These are phyloP conservation scores for Camponotus fellah DNA, from an alignment of 2,888 invertebrate species.

Conservation along the genomic window DNA sequence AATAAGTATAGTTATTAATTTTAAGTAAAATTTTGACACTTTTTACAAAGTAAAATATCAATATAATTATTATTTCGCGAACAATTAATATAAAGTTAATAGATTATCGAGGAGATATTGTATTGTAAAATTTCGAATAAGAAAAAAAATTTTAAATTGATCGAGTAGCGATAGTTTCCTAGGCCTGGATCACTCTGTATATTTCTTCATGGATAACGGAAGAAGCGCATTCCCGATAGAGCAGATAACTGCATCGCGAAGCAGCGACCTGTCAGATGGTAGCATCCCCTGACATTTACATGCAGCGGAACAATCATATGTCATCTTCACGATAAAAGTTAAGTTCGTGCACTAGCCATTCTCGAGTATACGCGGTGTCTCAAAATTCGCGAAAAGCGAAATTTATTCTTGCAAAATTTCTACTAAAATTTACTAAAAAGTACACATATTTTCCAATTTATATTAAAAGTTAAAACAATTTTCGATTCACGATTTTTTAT, in stretches of 20 bases:
- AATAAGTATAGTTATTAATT: not conserved
- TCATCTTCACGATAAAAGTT: conserved; percentile 40
- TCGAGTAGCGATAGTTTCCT: not conserved
- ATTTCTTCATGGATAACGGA: conserved; percentile 12
- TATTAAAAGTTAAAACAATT: not conserved
- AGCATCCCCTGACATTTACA: conserved; percentile 39
- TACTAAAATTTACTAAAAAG: not conserved
- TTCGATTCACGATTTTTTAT: not conserved
- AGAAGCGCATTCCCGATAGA: conserved; percentile 18
- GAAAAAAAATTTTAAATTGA: not conserved
- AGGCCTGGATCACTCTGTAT: not conserved
- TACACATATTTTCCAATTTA: not conserved
- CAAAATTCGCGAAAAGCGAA: not conserved
- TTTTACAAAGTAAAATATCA: not conserved
- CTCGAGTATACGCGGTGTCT: not conserved
- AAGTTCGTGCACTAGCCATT: not conserved
- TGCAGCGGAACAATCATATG: conserved; percentile 31
- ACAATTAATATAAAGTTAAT: conserved; percentile 8
- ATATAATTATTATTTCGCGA: not conserved
- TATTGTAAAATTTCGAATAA: not conserved
- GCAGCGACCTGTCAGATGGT: conserved; percentile 23
- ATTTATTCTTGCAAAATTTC: not conserved
- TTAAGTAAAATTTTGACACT: not conserved
- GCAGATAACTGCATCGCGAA: conserved; percentile 36
- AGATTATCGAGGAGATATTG: not conserved